A percentile compares a stretch with the other conserved stretches of the same genome.
These are phyloP conservation scores for Hermaeophaga mercurialis DNA, from an alignment of 2,888 invertebrate species.

Conservation along the genomic window DNA sequence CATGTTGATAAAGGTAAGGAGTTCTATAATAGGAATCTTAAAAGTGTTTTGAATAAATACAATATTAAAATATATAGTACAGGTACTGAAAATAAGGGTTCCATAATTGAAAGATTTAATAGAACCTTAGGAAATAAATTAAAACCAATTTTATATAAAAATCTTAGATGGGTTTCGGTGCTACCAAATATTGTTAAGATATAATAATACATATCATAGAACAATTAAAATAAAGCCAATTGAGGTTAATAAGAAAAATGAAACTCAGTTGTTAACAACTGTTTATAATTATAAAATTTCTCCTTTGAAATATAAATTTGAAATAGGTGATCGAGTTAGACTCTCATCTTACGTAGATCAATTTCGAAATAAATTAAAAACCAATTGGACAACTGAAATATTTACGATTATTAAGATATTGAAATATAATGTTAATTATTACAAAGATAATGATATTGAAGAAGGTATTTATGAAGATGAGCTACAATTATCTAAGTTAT, in stretches of 20 bases:
- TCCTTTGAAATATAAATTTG: neutral
- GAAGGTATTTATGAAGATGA: slow-evolving; percentile 9
- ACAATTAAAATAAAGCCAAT: slow-evolving; percentile 11
- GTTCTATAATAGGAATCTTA: slow-evolving; percentile 8
- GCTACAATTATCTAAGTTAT: slow-evolving; percentile 5
- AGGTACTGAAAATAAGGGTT: slow-evolving; percentile 8
- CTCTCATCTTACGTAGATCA: slow-evolving; percentile 9
- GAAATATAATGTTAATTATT: slow-evolving; percentile 15
- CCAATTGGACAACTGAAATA: slow-evolving; percentile 9
- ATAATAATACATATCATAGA: slow-evolving; percentile 14
- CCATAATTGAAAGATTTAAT: slow-evolving; percentile 7
- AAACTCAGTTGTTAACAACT: slow-evolving; percentile 11
- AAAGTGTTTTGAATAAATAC: neutral
- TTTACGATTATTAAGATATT: slow-evolving; percentile 7
- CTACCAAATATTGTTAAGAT: slow-evolving; percentile 8
- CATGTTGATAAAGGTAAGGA: slow-evolving; percentile 3
- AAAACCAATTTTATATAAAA: neutral
- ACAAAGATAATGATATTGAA: too few relatives aligned
- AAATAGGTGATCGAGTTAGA: neutral
- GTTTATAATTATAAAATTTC: neutral
- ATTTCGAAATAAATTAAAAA: slow-evolving; percentile 13
- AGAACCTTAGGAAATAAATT: neutral
- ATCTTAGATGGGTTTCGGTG: neutral
- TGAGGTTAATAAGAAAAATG: slow-evolving; percentile 5
- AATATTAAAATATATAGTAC: neutral